A percentile compares a stretch with the other conserved stretches of the same genome.
Evolutionary conservation across 2,113 vertebrate species (phyloP).

Genomic region (Rhipidura dahli): DNA sequence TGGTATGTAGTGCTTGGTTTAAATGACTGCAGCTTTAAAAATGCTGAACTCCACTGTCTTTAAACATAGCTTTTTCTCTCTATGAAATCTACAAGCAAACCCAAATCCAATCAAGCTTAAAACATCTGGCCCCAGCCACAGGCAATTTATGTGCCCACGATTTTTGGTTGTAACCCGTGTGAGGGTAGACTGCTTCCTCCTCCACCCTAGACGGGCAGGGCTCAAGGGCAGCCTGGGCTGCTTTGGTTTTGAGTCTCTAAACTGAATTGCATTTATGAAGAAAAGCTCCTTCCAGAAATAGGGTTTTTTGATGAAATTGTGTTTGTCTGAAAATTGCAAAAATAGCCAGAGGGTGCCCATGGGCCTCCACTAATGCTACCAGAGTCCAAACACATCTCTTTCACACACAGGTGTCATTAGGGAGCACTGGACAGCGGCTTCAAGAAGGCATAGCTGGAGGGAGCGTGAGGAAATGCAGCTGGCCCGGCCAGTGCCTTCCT

Average conservation of each 20-base stretch:
- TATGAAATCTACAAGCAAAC: neutral
- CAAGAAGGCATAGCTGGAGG: neutral
- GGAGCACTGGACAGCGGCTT: neutral
- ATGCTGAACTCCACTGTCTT: neutral
- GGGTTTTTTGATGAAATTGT: neutral
- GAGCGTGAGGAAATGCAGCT: neutral
- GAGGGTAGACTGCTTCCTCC: neutral
- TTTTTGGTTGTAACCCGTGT: neutral
- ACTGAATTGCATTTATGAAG: neutral
- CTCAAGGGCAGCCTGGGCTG: neutral
- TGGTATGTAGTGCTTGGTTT: neutral
- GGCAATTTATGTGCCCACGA: fast-evolving
- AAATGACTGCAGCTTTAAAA: neutral
- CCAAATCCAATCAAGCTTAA: neutral
- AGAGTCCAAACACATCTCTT: neutral
- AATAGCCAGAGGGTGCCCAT: neutral
- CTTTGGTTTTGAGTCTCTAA: neutral
- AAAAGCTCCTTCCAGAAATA: neutral
- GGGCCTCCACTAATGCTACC: fast-evolving
- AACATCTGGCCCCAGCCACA: neutral
- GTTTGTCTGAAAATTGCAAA: neutral
- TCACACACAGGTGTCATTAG: neutral
- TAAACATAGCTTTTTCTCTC: neutral
- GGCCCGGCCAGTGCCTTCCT: neutral
- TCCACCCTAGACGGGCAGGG: neutral